These are phyloP conservation scores for Litocranius walleri DNA, from an alignment of 2,113 vertebrate species.

Conservation along the genomic window DNA sequence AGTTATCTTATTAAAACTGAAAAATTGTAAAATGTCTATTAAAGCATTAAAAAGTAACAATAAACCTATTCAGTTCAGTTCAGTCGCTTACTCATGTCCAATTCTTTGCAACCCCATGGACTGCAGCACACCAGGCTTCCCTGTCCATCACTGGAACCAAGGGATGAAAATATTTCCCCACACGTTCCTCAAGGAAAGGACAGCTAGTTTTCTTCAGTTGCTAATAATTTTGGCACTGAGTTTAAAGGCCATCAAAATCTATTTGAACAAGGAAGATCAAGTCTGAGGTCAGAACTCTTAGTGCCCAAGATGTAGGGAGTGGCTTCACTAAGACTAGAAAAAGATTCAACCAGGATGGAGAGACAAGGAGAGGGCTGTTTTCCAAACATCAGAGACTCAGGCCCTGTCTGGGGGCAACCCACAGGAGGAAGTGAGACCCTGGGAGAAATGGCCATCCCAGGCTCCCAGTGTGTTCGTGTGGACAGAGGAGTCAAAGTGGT, in stretches of 20 bases:
- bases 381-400: background rate
- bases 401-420: background rate
- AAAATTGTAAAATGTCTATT: background rate
- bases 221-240: background rate
- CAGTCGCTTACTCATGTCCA: accelerated
- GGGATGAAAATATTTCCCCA: background rate
- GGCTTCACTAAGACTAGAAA: background rate
- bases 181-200: background rate
- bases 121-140: background rate
- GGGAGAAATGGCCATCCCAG: background rate
- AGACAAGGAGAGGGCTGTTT: background rate
- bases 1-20: background rate
- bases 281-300: background rate
- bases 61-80: background rate
- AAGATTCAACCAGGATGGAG: background rate
- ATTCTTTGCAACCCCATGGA: background rate
- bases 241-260: background rate
- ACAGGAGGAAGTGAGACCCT: background rate
- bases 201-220: background rate
- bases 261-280: background rate
- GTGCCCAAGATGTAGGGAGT: background rate
- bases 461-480: background rate
- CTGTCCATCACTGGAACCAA: background rate
- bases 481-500: background rate
- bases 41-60: background rate